Conservation (phyloP, 2,797 vertebrate species). For the Xiphophorus birchmanni region DNA sequence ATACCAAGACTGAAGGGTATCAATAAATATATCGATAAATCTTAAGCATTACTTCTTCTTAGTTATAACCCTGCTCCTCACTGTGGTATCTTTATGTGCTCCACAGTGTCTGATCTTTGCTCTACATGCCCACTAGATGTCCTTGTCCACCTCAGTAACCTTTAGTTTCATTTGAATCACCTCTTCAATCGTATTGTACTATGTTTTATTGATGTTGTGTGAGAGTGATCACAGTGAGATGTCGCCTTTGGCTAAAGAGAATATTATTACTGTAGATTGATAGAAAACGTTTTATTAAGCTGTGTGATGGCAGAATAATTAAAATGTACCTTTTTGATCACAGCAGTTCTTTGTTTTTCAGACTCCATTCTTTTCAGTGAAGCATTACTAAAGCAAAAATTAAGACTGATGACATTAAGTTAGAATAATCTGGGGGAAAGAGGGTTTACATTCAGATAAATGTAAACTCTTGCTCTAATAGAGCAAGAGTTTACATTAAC, state of each 20-base stretch:
- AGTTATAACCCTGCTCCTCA: neutral
- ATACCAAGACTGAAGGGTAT: neutral
- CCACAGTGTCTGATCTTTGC: conserved; percentile 35
- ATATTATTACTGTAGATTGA: neutral
- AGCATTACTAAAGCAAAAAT: conserved; percentile 38
- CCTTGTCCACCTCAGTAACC: conserved; percentile 43
- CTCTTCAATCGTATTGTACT: conserved; percentile 12
- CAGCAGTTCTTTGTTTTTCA: neutral
- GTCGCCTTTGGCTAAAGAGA: neutral
- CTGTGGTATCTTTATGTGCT: neutral
- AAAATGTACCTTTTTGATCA: conserved; percentile 7
- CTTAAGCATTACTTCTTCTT: neutral
- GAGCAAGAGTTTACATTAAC: neutral
- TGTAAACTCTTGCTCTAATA: conserved; percentile 10
- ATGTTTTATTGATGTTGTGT: conserved; percentile 32
- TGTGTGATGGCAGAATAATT: neutral
- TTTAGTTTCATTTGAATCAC: neutral
- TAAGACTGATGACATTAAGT: conserved; percentile 51
- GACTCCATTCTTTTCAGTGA: neutral
- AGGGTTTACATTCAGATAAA: conserved; percentile 12
- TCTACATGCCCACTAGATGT: conserved; percentile 67
- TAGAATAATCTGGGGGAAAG: conserved; percentile 39
- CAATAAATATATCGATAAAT: neutral
- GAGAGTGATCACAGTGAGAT: conserved; percentile 15
- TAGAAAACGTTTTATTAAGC: neutral